Percentiles rank a stretch among this genome's conserved stretches.
Conservation (phyloP, 35 echinoderm and acorn worm species). For the Apostichopus californicus region DNA sequence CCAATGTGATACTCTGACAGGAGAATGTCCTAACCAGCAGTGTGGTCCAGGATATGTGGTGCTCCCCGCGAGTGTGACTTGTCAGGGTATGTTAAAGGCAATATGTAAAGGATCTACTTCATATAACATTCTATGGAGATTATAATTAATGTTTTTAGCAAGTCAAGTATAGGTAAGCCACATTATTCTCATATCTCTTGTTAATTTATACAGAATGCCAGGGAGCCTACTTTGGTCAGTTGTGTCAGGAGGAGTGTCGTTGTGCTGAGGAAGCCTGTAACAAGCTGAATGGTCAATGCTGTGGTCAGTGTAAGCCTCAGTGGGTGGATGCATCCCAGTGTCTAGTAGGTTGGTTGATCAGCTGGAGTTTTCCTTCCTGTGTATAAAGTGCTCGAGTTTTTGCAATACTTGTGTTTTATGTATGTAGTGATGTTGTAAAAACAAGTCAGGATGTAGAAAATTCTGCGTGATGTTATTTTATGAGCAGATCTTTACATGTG, state of each 20-base stretch:
- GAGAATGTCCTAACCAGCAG: not conserved
- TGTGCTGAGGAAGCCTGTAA: not conserved
- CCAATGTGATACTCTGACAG: not conserved
- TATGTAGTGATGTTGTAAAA: too few species aligned
- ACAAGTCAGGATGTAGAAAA: too few species aligned
- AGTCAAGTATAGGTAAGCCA: not conserved
- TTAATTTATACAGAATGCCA: not conserved
- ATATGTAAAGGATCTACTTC: not conserved
- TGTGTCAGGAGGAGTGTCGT: not conserved
- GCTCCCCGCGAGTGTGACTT: not conserved
- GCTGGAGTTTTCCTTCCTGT: too few species aligned
- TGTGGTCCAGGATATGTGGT: not conserved
- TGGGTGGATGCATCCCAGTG: not conserved
- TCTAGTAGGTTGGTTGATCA: not conserved
- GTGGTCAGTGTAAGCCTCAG: constrained; percentile 2
- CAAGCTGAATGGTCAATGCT: not conserved
- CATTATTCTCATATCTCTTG: not conserved
- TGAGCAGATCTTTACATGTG: too few species aligned
- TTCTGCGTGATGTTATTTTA: too few species aligned
- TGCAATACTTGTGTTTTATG: too few species aligned
- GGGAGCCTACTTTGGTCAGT: constrained; percentile 1
- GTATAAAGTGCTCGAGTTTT: too few species aligned
- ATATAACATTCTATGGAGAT: not conserved
- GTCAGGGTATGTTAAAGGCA: not conserved
- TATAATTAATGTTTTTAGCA: too few species aligned